These are phyloP conservation scores for Gymnoscelis rufifasciata DNA, from an alignment of 2,888 invertebrate species.

Conservation along the genomic window DNA sequence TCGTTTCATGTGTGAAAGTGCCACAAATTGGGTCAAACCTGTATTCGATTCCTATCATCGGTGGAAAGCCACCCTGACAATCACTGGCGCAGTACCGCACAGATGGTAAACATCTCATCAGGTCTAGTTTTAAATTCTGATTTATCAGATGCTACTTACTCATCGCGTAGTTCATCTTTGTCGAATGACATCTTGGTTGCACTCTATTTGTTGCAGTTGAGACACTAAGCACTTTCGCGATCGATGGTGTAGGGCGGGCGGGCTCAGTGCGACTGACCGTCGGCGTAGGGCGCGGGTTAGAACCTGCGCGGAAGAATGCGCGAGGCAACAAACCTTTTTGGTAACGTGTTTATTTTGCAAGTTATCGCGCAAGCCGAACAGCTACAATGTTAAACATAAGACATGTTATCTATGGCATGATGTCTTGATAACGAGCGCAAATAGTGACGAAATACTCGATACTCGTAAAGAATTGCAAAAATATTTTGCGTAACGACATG, in stretches of 20 bases:
- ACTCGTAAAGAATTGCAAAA: too few species aligned
- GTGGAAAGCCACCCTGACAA: slow-evolving; percentile 1
- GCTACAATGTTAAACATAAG: slow-evolving; percentile 1
- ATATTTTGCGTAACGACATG: not conserved
- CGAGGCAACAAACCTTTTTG: slow-evolving; percentile 21
- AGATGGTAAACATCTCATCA: slow-evolving; percentile 17
- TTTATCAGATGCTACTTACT: slow-evolving; percentile 76
- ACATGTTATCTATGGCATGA: not conserved
- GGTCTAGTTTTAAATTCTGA: not conserved
- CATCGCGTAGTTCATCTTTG: slow-evolving; percentile 84
- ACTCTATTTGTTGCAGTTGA: not conserved
- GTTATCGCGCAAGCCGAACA: slow-evolving; percentile 5
- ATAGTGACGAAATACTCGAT: too few species aligned
- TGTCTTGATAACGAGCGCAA: slow-evolving; percentile 1
- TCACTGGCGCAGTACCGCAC: slow-evolving; percentile 11
- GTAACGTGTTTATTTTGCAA: slow-evolving; percentile 14
- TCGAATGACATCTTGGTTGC: slow-evolving; percentile 75
- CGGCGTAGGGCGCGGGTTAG: slow-evolving; percentile 51
- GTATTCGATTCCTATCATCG: slow-evolving; percentile 10
- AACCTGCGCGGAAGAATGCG: slow-evolving; percentile 43
- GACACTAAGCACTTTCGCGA: slow-evolving; percentile 45
- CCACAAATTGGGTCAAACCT: slow-evolving; percentile 25
- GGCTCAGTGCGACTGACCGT: slow-evolving; percentile 61
- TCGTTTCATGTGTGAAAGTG: slow-evolving; percentile 40
- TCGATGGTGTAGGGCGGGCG: slow-evolving; percentile 54